These are phyloP conservation scores for Borostomias antarcticus DNA, from an alignment of 2,797 vertebrate species.

Conservation along the genomic window DNA sequence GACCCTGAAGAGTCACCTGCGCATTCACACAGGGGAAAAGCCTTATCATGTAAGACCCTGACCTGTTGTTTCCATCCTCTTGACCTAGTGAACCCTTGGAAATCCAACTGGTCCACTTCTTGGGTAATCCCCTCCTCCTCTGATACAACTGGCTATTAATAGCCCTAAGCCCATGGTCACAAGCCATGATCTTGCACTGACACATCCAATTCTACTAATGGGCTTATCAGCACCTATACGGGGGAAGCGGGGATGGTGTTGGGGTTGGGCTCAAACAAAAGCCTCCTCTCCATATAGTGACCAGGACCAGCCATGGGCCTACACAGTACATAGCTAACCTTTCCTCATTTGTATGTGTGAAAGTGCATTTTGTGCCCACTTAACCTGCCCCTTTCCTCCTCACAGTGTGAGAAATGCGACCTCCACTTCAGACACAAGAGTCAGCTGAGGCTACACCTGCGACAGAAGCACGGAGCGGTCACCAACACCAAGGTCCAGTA, in stretches of 20 bases:
- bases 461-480: conserved; percentile 95
- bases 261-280: neutral
- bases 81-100: conserved; percentile 27
- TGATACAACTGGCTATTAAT: conserved; percentile 47
- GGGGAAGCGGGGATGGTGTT: neutral
- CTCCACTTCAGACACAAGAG: conserved; percentile 98
- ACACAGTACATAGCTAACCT: neutral
- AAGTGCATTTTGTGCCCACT: neutral
- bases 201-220: neutral
- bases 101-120: conserved; percentile 3
- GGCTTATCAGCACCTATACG: neutral
- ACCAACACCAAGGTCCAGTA: conserved; percentile 96
- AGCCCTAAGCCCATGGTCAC: conserved; percentile 30
- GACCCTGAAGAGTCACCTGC: conserved; percentile 96
- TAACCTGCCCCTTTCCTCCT: conserved; percentile 17
- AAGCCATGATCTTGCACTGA: conserved; percentile 30
- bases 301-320: neutral
- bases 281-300: neutral
- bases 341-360: neutral
- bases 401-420: conserved; percentile 95
- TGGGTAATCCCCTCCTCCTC: conserved; percentile 35
- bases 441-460: conserved; percentile 93
- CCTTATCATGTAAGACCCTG: conserved; percentile 90
- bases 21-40: conserved; percentile 97
- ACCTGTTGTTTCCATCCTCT: conserved; percentile 1